A percentile compares a stretch with the other conserved stretches of the same genome.
Conservation (phyloP, 2,113 vertebrate species). For the Hypanus sabinus region DNA sequence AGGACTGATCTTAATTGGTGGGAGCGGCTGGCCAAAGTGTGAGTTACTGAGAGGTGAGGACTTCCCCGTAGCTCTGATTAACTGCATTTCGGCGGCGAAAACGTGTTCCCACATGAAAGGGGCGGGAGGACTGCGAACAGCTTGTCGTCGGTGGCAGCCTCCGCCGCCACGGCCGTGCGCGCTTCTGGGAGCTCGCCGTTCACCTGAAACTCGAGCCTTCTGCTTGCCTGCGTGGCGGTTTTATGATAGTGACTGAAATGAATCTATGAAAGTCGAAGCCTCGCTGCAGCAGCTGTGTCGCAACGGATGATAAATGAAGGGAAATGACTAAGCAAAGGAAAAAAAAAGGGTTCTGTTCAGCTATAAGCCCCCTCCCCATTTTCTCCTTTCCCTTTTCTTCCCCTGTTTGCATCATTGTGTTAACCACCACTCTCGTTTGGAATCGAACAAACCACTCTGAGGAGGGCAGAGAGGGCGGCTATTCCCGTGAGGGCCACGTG, state of each 20-base stretch:
- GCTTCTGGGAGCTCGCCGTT: not conserved
- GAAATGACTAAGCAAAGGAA: conserved; percentile 24
- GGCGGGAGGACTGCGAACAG: not conserved
- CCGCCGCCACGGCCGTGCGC: not conserved
- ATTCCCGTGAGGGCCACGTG: too few species aligned
- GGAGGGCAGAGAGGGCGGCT: too few species aligned
- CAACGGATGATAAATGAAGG: conserved; percentile 24
- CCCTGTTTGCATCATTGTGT: not conserved
- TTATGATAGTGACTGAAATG: conserved; percentile 10
- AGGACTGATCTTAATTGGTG: not conserved
- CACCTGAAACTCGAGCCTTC: not conserved
- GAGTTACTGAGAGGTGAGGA: not conserved
- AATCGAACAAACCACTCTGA: not conserved
- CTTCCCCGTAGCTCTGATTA: not conserved
- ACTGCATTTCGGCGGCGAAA: not conserved
- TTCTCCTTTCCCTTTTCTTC: not conserved
- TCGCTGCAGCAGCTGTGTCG: conserved; percentile 11
- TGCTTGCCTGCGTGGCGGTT: not conserved
- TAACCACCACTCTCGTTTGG: not conserved
- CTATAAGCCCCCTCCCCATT: not conserved
- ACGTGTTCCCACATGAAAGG: not conserved
- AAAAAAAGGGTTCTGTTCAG: conserved; percentile 13
- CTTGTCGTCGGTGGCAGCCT: not conserved
- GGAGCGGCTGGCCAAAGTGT: conserved; percentile 1
- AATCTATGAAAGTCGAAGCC: not conserved